Percentiles rank a stretch among this genome's conserved stretches.
Evolutionary conservation across 2,113 vertebrate genomes (phyloP).

Genomic region (Crotalus helleri): DNA sequence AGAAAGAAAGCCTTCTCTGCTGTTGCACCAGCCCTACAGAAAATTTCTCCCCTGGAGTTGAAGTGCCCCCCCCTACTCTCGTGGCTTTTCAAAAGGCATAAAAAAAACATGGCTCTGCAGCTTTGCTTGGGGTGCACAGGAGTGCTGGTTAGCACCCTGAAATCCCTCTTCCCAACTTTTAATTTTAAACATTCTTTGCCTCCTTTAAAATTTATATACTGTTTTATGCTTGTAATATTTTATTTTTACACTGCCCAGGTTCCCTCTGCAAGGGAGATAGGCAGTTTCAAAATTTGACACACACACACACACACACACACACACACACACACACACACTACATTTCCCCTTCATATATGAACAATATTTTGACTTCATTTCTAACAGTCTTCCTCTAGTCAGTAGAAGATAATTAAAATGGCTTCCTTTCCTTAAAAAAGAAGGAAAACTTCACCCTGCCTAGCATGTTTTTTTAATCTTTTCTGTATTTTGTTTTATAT

Average conservation of each 20-base stretch:
- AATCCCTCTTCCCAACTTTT: background rate
- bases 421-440: background rate
- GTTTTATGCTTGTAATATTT: background rate
- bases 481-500: background rate
- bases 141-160: background rate
- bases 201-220: background rate
- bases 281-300: background rate
- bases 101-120: background rate
- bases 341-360: background rate
- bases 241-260: background rate
- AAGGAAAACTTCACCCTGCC: background rate
- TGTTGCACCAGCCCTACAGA: background rate
- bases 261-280: background rate
- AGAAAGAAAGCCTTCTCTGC: background rate
- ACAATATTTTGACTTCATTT: background rate
- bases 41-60: background rate
- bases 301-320: background rate
- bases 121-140: background rate
- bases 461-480: background rate
- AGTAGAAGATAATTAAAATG: background rate
- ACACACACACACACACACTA: background rate
- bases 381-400: background rate
- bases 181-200: background rate
- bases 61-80: background rate
- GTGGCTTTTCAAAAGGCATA: background rate